Evolutionary conservation across 2,888 invertebrate species (phyloP).

Genomic region (Cosmia pyralina): DNA sequence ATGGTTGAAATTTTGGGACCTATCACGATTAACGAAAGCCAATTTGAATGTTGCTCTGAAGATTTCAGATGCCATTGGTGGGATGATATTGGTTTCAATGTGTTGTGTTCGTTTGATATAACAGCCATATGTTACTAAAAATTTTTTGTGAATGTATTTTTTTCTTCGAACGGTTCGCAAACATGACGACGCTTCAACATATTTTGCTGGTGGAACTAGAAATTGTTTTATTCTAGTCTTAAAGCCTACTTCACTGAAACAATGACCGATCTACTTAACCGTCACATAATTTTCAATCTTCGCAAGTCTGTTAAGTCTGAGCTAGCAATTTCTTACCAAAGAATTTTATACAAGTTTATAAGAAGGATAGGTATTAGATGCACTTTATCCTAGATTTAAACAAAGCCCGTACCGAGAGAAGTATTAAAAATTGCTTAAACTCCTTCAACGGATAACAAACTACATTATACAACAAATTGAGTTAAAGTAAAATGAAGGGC

Average conservation of each 20-base stretch:
- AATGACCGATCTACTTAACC: conserved; percentile 16
- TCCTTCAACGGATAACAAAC: conserved; percentile 28
- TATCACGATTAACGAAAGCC: conserved; percentile 74
- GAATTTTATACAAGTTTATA: conserved; percentile 38
- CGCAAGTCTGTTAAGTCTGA: conserved; percentile 16
- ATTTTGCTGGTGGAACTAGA: conserved; percentile 1
- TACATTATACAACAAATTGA: conserved; percentile 39
- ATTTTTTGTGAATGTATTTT: neutral
- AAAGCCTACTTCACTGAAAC: conserved; percentile 7
- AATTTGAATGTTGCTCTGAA: conserved; percentile 65
- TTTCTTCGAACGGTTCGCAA: neutral
- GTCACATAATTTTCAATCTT: conserved; percentile 29
- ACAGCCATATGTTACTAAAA: neutral
- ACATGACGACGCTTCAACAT: neutral
- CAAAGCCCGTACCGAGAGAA: conserved; percentile 29
- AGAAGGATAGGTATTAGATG: conserved; percentile 33
- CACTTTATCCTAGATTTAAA: conserved; percentile 36
- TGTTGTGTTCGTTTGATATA: conserved; percentile 9
- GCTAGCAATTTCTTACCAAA: conserved; percentile 27
- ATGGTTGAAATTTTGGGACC: conserved; percentile 72
- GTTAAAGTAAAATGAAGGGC: conserved; percentile 23
- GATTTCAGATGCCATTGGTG: conserved; percentile 35
- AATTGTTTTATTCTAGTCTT: neutral
- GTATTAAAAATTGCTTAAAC: conserved; percentile 48
- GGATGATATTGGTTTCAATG: conserved; percentile 25